Percentiles rank a stretch among this genome's conserved stretches.
phyloP scores from a whole-genome alignment of 2,888 invertebrate genomes.

The Dryobota labecula region DNA sequence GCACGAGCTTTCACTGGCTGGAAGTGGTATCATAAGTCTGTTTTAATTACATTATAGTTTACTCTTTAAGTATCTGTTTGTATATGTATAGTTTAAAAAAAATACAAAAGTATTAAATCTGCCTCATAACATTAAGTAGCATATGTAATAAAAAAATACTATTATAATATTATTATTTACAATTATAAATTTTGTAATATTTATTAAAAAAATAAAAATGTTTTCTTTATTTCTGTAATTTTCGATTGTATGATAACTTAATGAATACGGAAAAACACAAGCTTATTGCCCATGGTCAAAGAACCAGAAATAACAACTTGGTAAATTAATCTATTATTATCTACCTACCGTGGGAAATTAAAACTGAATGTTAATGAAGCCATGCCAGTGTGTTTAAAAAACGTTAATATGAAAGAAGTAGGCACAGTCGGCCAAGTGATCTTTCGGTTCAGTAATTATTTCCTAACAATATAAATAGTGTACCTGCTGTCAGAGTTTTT shows the following conservation, averaged over 20 bases:
- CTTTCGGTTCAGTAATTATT: not conserved
- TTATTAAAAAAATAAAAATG: constrained; percentile 6
- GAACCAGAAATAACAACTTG: not conserved
- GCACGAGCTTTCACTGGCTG: not conserved
- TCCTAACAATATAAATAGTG: not conserved
- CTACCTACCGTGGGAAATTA: constrained; percentile 4
- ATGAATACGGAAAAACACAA: not conserved
- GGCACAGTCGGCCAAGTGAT: not conserved
- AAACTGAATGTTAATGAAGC: constrained; percentile 16
- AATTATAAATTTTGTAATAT: constrained; percentile 40
- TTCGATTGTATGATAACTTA: not conserved
- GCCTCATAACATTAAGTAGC: constrained; percentile 46
- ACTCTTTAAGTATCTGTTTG: constrained; percentile 13
- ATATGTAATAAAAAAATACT: constrained; percentile 9
- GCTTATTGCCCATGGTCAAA: not conserved
- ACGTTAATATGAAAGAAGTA: not conserved
- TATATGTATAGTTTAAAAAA: constrained; percentile 5
- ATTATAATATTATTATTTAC: constrained; percentile 15
- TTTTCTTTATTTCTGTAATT: constrained; percentile 15
- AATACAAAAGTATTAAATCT: constrained; percentile 47
- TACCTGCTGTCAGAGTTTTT: too few relatives aligned
- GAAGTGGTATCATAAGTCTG: not conserved
- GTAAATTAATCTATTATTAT: not conserved
- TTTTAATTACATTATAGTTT: too few relatives aligned
- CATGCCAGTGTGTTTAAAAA: constrained; percentile 7